phyloP scores from a whole-genome alignment of 1,140 invertebrate genomes.

The Drosophila tristis region DNA sequence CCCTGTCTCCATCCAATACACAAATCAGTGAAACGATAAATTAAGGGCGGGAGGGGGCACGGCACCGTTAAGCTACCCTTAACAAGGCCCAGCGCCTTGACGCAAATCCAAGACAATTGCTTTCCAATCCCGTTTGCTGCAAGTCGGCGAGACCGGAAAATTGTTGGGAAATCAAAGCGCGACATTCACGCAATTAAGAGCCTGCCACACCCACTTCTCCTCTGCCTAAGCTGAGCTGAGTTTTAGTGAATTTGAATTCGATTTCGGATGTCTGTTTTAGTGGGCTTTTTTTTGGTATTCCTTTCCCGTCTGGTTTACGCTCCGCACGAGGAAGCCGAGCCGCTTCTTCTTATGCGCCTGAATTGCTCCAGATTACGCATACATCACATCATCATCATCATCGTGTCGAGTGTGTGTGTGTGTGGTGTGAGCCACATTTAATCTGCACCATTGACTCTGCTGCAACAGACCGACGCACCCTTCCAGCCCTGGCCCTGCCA shows the following conservation, averaged over 20 bases:
- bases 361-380: slow-evolving; percentile 82
- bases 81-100: slow-evolving; percentile 52
- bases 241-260: slow-evolving; percentile 71
- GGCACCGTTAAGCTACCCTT: slow-evolving; percentile 58
- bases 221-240: slow-evolving; percentile 14
- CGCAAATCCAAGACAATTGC: slow-evolving; percentile 83
- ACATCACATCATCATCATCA: slow-evolving; percentile 43
- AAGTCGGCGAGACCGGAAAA: slow-evolving; percentile 22
- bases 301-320: slow-evolving; percentile 56
- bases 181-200: slow-evolving; percentile 76
- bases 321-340: slow-evolving; percentile 44
- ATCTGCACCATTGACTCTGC: slow-evolving; percentile 84
- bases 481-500: not conserved
- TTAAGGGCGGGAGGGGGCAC: slow-evolving; percentile 51
- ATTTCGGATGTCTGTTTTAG: slow-evolving; percentile 54
- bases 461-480: slow-evolving; percentile 11
- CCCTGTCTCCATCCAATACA: not conserved
- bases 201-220: slow-evolving; percentile 7
- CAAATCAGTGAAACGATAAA: slow-evolving; percentile 79
- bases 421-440: slow-evolving; percentile 71
- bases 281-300: slow-evolving; percentile 28
- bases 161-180: slow-evolving; percentile 69
- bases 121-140: slow-evolving; percentile 70
- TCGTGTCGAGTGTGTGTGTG: slow-evolving; percentile 12
- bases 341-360: slow-evolving; percentile 76